These are phyloP conservation scores for Pomatorhinus ruficollis DNA, from an alignment of 2,113 vertebrate species.

Conservation along the genomic window DNA sequence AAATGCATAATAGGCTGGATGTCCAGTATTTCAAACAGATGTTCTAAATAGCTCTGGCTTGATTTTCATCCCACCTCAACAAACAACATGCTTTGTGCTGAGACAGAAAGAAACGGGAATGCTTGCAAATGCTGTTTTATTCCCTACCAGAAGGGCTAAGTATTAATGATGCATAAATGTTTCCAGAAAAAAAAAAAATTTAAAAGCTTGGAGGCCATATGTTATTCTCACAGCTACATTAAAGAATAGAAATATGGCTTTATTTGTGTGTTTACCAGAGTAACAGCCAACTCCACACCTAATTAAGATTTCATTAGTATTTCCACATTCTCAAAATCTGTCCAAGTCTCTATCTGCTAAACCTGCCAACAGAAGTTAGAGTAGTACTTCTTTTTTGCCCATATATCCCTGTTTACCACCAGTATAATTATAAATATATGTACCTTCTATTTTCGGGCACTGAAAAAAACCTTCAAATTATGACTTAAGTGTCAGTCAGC, in stretches of 20 bases:
- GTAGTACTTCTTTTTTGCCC: background rate
- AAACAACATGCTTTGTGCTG: background rate
- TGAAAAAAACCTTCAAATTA: background rate
- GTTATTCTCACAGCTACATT: background rate
- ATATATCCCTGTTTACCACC: background rate
- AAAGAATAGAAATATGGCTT: background rate
- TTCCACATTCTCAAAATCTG: background rate
- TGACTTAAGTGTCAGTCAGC: background rate
- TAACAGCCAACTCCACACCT: background rate
- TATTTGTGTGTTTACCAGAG: background rate
- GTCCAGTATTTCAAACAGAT: background rate
- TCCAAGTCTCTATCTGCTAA: background rate
- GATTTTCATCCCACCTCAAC: background rate
- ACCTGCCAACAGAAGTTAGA: background rate
- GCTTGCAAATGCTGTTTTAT: background rate
- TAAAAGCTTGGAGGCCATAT: conserved; percentile 25
- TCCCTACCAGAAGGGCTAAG: conserved; percentile 3
- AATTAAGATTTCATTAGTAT: conserved; percentile 20
- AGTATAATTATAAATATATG: background rate
- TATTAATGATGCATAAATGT: conserved; percentile 42
- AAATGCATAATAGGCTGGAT: background rate
- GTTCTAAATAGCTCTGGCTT: background rate
- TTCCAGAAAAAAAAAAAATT: conserved; percentile 34
- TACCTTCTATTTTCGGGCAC: background rate
- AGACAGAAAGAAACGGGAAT: background rate